phyloP scores from a whole-genome alignment of 2,888 invertebrate species.

The Pseudococcus longispinus region DNA sequence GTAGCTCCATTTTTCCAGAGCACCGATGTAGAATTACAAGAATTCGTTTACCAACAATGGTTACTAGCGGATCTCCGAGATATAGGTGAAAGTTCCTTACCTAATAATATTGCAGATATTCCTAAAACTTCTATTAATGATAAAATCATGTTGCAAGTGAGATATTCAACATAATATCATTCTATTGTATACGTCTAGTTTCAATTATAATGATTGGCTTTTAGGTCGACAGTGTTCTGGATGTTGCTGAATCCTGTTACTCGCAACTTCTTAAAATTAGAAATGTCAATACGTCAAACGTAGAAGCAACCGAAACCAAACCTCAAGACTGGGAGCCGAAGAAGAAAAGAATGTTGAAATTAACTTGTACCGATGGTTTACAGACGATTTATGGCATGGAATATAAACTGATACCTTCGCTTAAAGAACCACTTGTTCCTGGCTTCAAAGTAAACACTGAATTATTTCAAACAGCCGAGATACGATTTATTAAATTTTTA shows the following conservation, averaged over 20 bases:
- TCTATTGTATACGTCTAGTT: background rate
- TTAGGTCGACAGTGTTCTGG: constrained; percentile 59
- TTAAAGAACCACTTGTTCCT: constrained; percentile 60
- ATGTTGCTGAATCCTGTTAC: constrained; percentile 60
- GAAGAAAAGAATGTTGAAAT: constrained; percentile 59
- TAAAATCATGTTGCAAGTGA: constrained; percentile 59
- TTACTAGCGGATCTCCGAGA: constrained; percentile 60
- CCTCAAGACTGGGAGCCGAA: constrained; percentile 58
- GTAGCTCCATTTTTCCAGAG: constrained; percentile 43
- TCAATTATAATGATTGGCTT: background rate
- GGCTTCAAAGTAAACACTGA: constrained; percentile 60
- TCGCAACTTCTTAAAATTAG: constrained; percentile 59
- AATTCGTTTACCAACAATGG: constrained; percentile 60
- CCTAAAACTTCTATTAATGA: constrained; percentile 58
- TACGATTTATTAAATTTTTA: background rate
- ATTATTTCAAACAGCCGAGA: too few species aligned
- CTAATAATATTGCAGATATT: constrained; percentile 57
- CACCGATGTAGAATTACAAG: background rate
- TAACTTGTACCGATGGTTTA: constrained; percentile 60
- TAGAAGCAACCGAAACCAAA: background rate
- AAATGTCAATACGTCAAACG: constrained; percentile 58
- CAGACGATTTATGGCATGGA: constrained; percentile 60
- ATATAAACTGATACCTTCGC: constrained; percentile 59
- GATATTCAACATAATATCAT: background rate
- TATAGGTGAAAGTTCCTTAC: constrained; percentile 59